Percentiles rank a stretch among this genome's conserved stretches.
These are phyloP conservation scores for Elephantulus edwardii DNA, from an alignment of 2,113 vertebrate species.

Conservation along the genomic window DNA sequence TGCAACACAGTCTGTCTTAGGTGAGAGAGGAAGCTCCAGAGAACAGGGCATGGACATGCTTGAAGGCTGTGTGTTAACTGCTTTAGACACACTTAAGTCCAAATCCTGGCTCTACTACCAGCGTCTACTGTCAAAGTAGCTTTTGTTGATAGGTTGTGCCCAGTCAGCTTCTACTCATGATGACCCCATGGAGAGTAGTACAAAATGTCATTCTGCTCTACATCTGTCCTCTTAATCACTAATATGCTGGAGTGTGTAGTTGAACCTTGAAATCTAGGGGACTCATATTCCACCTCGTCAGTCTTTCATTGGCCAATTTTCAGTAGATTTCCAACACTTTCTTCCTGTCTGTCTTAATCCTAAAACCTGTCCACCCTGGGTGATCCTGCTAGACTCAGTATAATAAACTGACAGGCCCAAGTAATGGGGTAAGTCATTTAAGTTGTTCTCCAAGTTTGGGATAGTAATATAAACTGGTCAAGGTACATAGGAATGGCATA, in stretches of 20 bases:
- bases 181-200: background rate
- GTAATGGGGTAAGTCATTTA: background rate
- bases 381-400: no score
- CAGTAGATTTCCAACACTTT: no score
- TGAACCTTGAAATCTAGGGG: background rate
- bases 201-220: no score
- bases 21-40: background rate
- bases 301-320: no score
- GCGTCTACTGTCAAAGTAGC: background rate
- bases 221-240: background rate
- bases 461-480: background rate
- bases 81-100: background rate
- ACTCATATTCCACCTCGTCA: no score
- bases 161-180: no score
- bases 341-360: no score
- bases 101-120: background rate
- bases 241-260: background rate
- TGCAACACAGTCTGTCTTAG: background rate
- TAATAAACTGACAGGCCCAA: no score
- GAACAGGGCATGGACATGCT: background rate
- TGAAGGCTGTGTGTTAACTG: background rate
- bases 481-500: fast-evolving
- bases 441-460: background rate
- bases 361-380: no score
- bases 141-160: background rate